These are phyloP conservation scores for Leptopilina clavipes DNA, from an alignment of 1,140 invertebrate species.

Conservation along the genomic window DNA sequence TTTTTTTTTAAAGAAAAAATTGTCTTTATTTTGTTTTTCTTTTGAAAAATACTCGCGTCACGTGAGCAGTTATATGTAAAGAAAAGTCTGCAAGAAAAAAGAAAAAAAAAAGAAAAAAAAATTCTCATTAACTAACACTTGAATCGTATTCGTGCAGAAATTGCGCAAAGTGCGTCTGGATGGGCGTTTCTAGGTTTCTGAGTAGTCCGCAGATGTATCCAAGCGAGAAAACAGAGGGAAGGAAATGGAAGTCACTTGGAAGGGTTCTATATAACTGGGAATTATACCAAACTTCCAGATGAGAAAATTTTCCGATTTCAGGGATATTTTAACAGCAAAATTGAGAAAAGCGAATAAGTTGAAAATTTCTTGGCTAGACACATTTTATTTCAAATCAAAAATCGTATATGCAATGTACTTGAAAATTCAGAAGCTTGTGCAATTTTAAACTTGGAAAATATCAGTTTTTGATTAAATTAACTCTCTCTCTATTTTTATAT, in stretches of 20 bases:
- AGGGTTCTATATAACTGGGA: constrained; percentile 13
- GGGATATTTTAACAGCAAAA: constrained; percentile 19
- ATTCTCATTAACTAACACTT: constrained; percentile 27
- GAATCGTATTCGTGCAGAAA: constrained; percentile 5
- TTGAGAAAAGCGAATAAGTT: neutral
- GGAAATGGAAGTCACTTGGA: constrained; percentile 28
- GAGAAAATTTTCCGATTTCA: constrained; percentile 10
- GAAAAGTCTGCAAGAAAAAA: constrained; percentile 1
- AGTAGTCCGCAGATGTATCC: neutral
- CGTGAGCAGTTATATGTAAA: neutral
- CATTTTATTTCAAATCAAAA: neutral
- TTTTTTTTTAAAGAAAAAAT: no score
- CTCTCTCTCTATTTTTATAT: neutral
- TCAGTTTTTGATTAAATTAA: no score
- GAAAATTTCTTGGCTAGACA: neutral
- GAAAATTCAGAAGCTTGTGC: neutral
- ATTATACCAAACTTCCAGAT: constrained; percentile 19
- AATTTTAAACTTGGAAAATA: no score
- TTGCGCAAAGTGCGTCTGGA: constrained; percentile 19
- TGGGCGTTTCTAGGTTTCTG: neutral
- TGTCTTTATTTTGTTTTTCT: no score
- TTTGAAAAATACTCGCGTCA: neutral
- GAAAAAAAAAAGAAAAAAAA: no score
- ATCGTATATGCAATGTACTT: neutral
- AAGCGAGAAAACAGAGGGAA: constrained; percentile 20